Conservation (phyloP, 2,797 vertebrate genomes). For the Bradypodion pumilum region DNA sequence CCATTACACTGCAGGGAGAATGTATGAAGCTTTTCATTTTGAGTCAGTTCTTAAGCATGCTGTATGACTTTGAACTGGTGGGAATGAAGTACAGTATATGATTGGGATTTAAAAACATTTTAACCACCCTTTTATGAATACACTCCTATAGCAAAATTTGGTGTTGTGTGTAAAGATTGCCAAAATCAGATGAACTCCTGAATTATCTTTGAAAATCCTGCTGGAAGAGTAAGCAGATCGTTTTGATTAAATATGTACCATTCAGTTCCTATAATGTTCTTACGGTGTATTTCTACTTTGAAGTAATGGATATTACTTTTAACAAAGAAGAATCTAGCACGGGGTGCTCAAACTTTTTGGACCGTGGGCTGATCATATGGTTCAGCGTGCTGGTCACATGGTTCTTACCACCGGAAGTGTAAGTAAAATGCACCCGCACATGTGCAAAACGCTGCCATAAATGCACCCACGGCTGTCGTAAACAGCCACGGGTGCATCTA, state of each 20-base stretch:
- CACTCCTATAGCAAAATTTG: not conserved
- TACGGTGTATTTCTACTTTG: not conserved
- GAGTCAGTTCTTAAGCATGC: not conserved
- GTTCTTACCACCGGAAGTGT: too few species aligned
- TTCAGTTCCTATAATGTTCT: not conserved
- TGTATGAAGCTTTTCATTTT: not conserved
- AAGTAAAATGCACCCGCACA: too few species aligned
- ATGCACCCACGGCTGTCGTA: too few species aligned
- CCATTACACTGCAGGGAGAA: not conserved
- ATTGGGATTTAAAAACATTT: not conserved
- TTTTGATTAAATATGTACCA: not conserved
- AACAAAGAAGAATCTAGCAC: too few species aligned
- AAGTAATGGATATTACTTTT: too few species aligned
- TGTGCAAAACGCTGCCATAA: too few species aligned
- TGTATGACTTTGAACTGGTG: not conserved
- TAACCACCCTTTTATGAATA: not conserved
- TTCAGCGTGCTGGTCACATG: too few species aligned
- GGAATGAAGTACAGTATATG: too few species aligned
- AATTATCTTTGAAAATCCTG: not conserved
- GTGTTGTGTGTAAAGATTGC: not conserved
- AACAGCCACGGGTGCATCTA: too few species aligned
- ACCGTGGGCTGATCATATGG: too few species aligned
- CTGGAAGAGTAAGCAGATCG: not conserved
- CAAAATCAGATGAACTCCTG: not conserved
- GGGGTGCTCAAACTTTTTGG: too few species aligned